Evolutionary conservation across 2,113 vertebrate genomes (phyloP), one percentile per base, ranked within the genome.

Genomic region (Spilogale gracilis): DNA sequence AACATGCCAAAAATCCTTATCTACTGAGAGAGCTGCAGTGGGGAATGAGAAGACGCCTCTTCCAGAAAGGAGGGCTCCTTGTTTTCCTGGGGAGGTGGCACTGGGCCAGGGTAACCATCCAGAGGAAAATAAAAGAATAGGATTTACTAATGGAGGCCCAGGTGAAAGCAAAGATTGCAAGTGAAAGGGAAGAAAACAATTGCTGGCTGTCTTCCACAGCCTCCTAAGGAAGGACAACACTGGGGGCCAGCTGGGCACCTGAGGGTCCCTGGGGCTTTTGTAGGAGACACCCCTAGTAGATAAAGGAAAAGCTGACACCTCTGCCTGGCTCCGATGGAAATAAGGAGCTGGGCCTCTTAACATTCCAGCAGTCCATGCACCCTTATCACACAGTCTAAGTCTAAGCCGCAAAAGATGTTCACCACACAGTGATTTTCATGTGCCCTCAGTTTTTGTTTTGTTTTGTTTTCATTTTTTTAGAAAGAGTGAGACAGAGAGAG

Each of bases 1-100:
- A 95, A 98, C 82, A 91, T 71, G 95, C 93, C 98, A 97, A 95
- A 98, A 97, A 81, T 82, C 93, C 92, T 96, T 98, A 95, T 38
- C 96, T 98, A 27, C 18, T 50, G 67, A 97, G 92, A 50, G 83
- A 96, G 96, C n/a, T 81, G 50, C 56, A 52, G 32, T 63, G 90
- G 96, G 82, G 97, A 97, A 85, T 71, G 63, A 88, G 80, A 92
- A 91, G 71, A 61, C 67, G 71, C 95, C 79, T 91, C 86, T 54
- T 91, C 96, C 76, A 73, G 89, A 94, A 96, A 98, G 61, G 87
- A 96, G 96, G 90, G 6, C 11, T 43, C 76, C 92, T 79, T 82
- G 32, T 2, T 13, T 63, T 54, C 82, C 91, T 12, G 63, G 71
- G 60, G 91, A 93, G 95, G 92, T 96, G 97, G 95, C 83, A 50